phyloP scores from a whole-genome alignment of 2,797 vertebrate species.

The Austrolebias charrua region DNA sequence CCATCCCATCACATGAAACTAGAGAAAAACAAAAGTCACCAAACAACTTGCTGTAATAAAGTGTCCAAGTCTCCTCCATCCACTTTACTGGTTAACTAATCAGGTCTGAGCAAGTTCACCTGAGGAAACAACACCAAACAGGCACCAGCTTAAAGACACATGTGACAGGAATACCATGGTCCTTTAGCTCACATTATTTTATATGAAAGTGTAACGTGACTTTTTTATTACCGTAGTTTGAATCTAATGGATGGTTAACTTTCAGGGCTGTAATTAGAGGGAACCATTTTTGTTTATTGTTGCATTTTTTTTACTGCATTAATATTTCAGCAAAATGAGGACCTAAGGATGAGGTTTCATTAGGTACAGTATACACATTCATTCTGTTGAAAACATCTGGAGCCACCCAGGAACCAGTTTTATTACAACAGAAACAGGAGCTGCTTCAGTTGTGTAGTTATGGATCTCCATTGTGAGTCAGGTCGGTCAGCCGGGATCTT shows the following conservation, averaged over 20 bases:
- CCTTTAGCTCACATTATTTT: not conserved
- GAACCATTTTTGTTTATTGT: not conserved
- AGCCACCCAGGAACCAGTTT: not conserved
- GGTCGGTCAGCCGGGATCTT: not conserved
- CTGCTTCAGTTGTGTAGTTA: not conserved
- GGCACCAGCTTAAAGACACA: not conserved
- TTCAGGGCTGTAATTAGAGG: not conserved
- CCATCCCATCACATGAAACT: not conserved
- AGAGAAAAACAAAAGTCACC: not conserved
- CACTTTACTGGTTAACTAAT: slow-evolving; percentile 6
- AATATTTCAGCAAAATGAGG: not conserved
- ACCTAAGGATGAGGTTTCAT: not conserved
- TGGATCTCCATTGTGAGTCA: not conserved
- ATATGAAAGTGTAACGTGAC: not conserved
- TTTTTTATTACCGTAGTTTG: not conserved
- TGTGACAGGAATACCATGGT: not conserved
- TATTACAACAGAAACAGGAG: not conserved
- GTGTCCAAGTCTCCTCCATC: not conserved
- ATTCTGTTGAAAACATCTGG: not conserved
- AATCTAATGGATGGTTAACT: not conserved
- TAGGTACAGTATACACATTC: not conserved
- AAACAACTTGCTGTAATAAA: not conserved
- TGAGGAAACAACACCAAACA: not conserved
- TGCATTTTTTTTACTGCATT: not conserved
- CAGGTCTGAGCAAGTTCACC: not conserved